Percentiles rank a stretch among this genome's conserved stretches.
Conservation (phyloP, 2,888 invertebrate genomes). For the Acanthosepion esculentum region DNA sequence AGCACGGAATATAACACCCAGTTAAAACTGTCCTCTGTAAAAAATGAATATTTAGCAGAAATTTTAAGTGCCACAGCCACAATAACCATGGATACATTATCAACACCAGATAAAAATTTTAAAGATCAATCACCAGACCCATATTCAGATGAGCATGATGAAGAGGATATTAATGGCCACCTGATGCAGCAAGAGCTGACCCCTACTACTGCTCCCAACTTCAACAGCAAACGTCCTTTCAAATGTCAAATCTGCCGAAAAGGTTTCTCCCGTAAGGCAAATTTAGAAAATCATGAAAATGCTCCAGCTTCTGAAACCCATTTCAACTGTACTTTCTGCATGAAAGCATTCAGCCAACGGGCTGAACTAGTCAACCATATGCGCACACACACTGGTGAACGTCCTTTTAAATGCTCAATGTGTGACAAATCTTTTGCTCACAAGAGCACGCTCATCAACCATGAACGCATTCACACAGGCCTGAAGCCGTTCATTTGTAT, state of each 20-base stretch:
- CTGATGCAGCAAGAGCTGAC: background rate
- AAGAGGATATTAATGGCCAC: background rate
- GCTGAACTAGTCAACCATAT: background rate
- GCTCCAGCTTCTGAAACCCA: background rate
- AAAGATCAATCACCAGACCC: background rate
- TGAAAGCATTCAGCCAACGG: background rate
- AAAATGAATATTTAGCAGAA: background rate
- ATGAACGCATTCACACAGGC: background rate
- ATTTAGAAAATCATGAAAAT: background rate
- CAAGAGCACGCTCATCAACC: background rate
- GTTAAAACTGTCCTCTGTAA: too few relatives aligned
- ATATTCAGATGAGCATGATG: background rate
- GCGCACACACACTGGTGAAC: background rate
- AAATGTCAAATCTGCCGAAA: background rate
- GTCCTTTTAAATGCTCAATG: background rate
- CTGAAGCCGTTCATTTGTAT: background rate
- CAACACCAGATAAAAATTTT: background rate
- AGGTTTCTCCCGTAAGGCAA: background rate
- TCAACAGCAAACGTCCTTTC: background rate
- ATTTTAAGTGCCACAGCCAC: background rate
- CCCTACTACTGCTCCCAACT: background rate
- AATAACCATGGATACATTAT: background rate
- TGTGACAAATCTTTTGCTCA: background rate
- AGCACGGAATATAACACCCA: too few relatives aligned
- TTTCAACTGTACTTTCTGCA: background rate